Evolutionary conservation across 2,888 invertebrate species (phyloP), one percentile per base, ranked within the genome.

Genomic region (Bembecia ichneumoniformis): DNA sequence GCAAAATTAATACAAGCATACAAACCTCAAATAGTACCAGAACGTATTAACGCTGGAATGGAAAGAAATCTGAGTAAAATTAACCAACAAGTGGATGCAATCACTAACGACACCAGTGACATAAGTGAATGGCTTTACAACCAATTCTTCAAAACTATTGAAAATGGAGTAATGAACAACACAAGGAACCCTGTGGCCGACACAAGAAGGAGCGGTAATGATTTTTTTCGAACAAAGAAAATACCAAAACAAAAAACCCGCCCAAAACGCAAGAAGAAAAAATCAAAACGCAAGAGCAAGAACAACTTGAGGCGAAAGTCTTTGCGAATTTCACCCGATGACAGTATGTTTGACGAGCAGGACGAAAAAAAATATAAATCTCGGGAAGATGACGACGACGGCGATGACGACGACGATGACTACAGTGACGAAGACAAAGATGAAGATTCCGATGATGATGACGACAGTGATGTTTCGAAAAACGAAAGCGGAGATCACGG

Each of bases 121-220:
- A 67, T 86, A 35, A 74, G 84, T 14, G 82, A 84, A 53, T 87
- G 86, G 86, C 66, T 87, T 9, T 86, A 84, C 53, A 82, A 82
- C 53, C 83, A 86, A 54, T 87, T 87, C 52, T 84, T 82, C 52
- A 82, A 83, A 71, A 78, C 83, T 14, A 76, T 87, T 46, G 86
- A 87, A 57, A 79, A 68, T 46, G 81, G 82, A 71, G 78, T 83
- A 1, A 75, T 84, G 1, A 83, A 80, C 50, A 76, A 76, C 40
- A 77, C 83, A 10, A 64, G 63, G 3, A 63, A 61, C 40, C 54
- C 66, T 16, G 58, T 63, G 46, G 47, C 47, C n/a, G 49, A 61
- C n/a, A 74, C 74, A 2, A 68, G 83, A 58, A 66, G 82, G 55
- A 74, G 66, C 50, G 74, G 65, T n/a, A 56, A 51, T 28, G 47